Conservation (phyloP, 2,113 vertebrate genomes). For the Centropus unirufus region DNA sequence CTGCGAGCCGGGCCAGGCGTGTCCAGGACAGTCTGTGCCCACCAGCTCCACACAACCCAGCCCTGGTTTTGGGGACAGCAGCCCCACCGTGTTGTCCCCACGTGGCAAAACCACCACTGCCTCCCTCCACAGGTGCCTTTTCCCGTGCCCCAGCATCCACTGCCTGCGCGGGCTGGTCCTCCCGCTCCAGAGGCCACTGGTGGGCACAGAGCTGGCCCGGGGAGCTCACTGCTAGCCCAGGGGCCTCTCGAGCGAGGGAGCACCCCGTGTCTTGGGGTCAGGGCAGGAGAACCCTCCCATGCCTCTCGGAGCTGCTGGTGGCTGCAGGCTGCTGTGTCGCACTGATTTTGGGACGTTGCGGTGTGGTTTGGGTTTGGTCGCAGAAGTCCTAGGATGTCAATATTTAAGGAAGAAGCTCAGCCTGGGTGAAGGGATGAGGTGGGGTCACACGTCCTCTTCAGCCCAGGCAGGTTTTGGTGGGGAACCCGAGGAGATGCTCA, state of each 20-base stretch:
- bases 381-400: not conserved
- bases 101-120: not conserved
- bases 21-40: not conserved
- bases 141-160: not conserved
- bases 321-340: not conserved
- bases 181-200: not conserved
- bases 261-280: not conserved
- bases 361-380: not conserved
- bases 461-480: not conserved
- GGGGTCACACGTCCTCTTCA: not conserved
- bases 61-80: not conserved
- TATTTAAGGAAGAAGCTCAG: not conserved
- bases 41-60: fast-evolving
- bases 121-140: slow-evolving; percentile 56
- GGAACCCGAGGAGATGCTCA: not conserved
- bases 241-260: not conserved
- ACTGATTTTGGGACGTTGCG: fast-evolving
- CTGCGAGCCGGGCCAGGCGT: fast-evolving
- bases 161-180: not conserved
- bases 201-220: not conserved
- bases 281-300: fast-evolving
- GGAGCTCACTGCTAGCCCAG: not conserved
- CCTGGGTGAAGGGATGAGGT: fast-evolving
- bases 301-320: not conserved
- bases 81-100: not conserved